These are phyloP conservation scores for Diadema setosum DNA, from an alignment of 35 echinoderm and acorn worm species.

Conservation along the genomic window DNA sequence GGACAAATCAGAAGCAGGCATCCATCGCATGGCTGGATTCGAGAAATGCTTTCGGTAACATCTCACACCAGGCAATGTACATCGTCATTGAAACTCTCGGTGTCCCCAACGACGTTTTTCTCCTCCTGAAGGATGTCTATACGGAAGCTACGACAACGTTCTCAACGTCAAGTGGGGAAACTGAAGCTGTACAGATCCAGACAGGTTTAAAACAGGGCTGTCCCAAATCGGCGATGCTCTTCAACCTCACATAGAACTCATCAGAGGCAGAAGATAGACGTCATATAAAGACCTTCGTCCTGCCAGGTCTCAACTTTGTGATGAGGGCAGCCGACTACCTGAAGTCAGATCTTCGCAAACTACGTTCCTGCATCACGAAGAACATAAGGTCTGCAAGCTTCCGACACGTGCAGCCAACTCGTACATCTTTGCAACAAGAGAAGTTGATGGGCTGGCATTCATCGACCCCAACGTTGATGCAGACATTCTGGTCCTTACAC, in stretches of 20 bases:
- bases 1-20: neutral
- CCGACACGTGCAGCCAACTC: neutral
- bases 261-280: neutral
- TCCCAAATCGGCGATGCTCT: neutral
- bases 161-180: neutral
- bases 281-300: too few relatives aligned
- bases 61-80: neutral
- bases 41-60: neutral
- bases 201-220: neutral
- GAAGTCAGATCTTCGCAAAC: neutral
- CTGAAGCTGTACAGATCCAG: neutral
- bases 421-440: neutral
- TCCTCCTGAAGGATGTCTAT: neutral
- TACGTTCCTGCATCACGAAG: neutral
- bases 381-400: neutral
- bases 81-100: neutral
- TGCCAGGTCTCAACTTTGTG: neutral
- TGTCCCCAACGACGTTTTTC: neutral
- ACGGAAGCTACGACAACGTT: neutral
- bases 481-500: neutral
- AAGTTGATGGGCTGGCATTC: neutral
- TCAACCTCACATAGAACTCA: constrained; percentile 9
- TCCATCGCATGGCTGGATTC: neutral
- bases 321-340: neutral
- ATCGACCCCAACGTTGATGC: neutral